A percentile compares a stretch with the other conserved stretches of the same genome.
These are phyloP conservation scores for Gisinianus flammeolus DNA, from an alignment of 2,888 invertebrate species.

Conservation along the genomic window DNA sequence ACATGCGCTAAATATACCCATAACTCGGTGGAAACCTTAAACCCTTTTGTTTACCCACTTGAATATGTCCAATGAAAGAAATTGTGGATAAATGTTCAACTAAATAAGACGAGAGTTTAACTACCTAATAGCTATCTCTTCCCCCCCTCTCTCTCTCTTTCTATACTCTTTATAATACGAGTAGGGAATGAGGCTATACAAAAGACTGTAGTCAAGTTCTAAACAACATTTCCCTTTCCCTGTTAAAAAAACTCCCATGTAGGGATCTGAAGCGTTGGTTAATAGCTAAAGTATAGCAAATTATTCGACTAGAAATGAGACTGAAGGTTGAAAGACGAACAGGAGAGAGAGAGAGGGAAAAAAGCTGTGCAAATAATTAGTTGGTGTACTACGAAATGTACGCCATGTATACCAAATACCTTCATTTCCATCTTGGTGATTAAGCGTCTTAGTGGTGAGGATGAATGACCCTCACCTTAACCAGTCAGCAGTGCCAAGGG, in stretches of 20 bases:
- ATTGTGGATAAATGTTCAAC: background rate
- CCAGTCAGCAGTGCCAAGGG: too few relatives aligned
- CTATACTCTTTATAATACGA: too few relatives aligned
- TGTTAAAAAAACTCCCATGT: too few relatives aligned
- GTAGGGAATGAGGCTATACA: too few relatives aligned
- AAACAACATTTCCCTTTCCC: too few relatives aligned
- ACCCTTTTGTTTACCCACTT: conserved; percentile 13
- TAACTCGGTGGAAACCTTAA: background rate
- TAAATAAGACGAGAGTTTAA: background rate
- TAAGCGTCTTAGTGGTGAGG: background rate
- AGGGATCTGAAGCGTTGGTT: too few relatives aligned
- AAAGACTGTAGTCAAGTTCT: too few relatives aligned
- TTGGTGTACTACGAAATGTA: conserved; percentile 3
- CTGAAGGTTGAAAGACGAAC: too few relatives aligned
- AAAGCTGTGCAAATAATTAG: conserved; percentile 1
- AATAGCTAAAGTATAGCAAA: too few relatives aligned
- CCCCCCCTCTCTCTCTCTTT: too few relatives aligned
- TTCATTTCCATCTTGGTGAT: background rate
- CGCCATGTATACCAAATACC: too few relatives aligned
- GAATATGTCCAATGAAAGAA: background rate
- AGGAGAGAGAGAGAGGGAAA: background rate
- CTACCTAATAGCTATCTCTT: background rate
- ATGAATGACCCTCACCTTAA: conserved; percentile 4
- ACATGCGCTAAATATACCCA: conserved; percentile 3
- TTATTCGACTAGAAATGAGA: too few relatives aligned